Base-by-base conservation (phyloP, 2,113 vertebrate genomes). In the Mus musculus region DNA sequence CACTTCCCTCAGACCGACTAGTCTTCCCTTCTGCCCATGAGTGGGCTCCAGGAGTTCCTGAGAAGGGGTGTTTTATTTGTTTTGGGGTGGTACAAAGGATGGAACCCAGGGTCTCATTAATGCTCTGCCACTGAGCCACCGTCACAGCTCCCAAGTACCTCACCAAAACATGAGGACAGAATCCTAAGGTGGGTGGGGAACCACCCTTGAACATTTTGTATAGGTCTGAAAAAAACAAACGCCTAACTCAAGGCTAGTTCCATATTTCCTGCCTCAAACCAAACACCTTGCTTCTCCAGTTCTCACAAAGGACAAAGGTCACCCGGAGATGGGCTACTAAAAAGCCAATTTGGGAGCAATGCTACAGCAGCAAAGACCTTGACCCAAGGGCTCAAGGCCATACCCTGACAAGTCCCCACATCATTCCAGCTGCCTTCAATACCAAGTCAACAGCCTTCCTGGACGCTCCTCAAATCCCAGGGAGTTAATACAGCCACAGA, bases 171-270 rank as follows among this genome's bases (percentile, higher is more conserved):
- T 59, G 49, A 69, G 30, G 72, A 85, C 10, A 82, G 59, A 95
- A 71, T 30, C 77, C 56, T 67, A 91, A 81, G 16, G 36, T 9
- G 19, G 36, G n/a, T n/a, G 71, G 36, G 36, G 8, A 72, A n/a
- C 67, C 33, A 19, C 56, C 42, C 3, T 61, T 3, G 20, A 36
- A 78, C 4, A 84, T 14, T 71, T 4, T 72, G 7, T 42, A 14
- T 36, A 85, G 10, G 39, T 72, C 54, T 95, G 81, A 95, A 89
- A 93, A 14, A 93, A 95, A 91, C n/a, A 65, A 94, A 87, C 36
- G 22, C 46, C 73, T 0, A 86, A 42, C 36, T 95, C 39, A 16
- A 75, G n/a, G 85, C 2, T 63, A 42, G 63, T 69, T 46, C 80
- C 36, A 26, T 12, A 71, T 82, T 76, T 75, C 75, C 67, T 77